A percentile compares a stretch with the other conserved stretches of the same genome.
phyloP scores from a whole-genome alignment of 1,140 invertebrate species.

The Ylistrum balloti region DNA sequence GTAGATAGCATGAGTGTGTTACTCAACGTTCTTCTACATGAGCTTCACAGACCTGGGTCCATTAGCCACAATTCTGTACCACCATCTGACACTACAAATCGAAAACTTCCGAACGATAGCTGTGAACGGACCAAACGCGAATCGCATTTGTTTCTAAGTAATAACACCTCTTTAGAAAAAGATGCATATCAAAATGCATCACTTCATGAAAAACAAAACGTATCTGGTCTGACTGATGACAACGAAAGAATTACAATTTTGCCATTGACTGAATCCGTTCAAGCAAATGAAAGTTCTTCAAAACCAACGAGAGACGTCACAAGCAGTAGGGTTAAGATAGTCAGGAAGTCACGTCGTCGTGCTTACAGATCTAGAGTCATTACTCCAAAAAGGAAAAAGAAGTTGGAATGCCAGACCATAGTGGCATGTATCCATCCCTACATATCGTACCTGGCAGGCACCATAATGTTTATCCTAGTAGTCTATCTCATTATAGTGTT shows the following conservation, averaged over 20 bases:
- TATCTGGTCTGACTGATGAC: neutral
- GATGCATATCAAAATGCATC: neutral
- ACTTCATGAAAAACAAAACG: neutral
- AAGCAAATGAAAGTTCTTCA: neutral
- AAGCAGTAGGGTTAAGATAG: neutral
- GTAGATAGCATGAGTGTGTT: neutral
- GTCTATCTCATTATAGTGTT: constrained; percentile 52
- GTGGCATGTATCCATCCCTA: constrained; percentile 51
- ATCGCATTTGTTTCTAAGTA: neutral
- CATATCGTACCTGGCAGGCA: constrained; percentile 50
- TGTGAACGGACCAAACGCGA: neutral
- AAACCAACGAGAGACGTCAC: neutral
- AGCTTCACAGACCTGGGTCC: neutral
- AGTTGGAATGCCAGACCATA: neutral
- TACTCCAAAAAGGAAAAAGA: neutral
- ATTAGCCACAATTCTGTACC: neutral
- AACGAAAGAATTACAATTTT: neutral
- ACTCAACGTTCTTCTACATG: neutral
- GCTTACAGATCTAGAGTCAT: neutral
- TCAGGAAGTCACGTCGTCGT: constrained; percentile 4
- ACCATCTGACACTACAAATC: neutral
- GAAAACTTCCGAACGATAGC: neutral
- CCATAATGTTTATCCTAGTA: constrained; percentile 50
- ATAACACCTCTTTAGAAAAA: neutral
- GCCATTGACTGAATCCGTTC: constrained; percentile 2